Evolutionary conservation across 2,888 invertebrate species (phyloP).

Genomic region (Amorpha juglandis): DNA sequence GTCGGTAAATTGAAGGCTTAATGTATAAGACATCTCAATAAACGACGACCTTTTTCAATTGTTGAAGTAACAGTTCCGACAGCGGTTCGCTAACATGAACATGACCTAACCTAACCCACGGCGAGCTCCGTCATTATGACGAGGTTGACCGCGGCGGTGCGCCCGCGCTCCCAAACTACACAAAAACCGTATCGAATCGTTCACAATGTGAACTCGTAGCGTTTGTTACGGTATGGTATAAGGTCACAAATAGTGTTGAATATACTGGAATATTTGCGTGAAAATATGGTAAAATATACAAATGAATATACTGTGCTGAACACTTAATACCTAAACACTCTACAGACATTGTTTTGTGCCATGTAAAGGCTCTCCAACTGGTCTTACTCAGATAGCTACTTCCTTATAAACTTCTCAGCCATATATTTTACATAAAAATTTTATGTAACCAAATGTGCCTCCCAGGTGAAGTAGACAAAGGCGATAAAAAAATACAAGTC

Average conservation of each 20-base stretch:
- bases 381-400: neutral
- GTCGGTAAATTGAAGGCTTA: neutral
- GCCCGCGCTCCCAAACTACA: slow-evolving; percentile 45
- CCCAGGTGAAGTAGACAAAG: neutral
- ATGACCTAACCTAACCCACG: slow-evolving; percentile 63
- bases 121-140: slow-evolving; percentile 57
- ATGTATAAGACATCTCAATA: slow-evolving; percentile 15
- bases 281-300: neutral
- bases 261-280: neutral
- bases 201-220: slow-evolving; percentile 59
- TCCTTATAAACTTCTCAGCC: neutral
- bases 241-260: neutral
- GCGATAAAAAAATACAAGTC: neutral
- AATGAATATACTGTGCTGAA: neutral
- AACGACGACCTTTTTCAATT: slow-evolving; percentile 24
- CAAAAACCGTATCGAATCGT: slow-evolving; percentile 76
- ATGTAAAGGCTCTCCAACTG: too few relatives aligned
- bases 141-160: slow-evolving; percentile 33
- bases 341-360: too few relatives aligned
- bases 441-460: neutral
- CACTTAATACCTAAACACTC: neutral
- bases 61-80: slow-evolving; percentile 39
- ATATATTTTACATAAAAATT: neutral
- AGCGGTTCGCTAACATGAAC: slow-evolving; percentile 36
- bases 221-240: slow-evolving; percentile 33